Percentiles rank a stretch among this genome's conserved stretches.
phyloP scores from a whole-genome alignment of 2,113 vertebrate species.

The Prunella himalayana region DNA sequence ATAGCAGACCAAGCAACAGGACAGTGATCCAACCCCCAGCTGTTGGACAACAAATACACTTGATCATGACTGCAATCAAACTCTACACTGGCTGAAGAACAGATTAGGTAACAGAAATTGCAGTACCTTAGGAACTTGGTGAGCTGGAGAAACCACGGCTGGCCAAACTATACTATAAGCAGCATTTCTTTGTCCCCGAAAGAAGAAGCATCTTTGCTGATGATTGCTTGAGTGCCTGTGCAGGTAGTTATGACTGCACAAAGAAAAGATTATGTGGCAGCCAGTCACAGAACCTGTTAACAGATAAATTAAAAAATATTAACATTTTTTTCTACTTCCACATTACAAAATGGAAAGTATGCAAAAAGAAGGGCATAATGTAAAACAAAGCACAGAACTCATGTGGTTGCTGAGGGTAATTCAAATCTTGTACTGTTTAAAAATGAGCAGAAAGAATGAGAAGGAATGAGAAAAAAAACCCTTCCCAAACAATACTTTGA shows the following conservation, averaged over 20 bases:
- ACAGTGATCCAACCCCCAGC: conserved; percentile 26
- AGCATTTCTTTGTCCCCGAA: conserved; percentile 68
- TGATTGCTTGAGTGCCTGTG: conserved; percentile 66
- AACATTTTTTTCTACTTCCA: not conserved
- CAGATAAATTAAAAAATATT: conserved; percentile 47
- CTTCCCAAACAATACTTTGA: not conserved
- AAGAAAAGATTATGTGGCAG: conserved; percentile 60
- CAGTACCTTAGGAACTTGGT: conserved; percentile 79
- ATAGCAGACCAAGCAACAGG: conserved; percentile 45
- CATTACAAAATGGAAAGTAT: conserved; percentile 16
- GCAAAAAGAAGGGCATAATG: not conserved
- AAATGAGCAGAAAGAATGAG: not conserved
- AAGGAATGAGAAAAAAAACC: conserved; percentile 4
- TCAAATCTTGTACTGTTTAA: not conserved
- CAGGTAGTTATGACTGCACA: conserved; percentile 62
- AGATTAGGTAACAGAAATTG: conserved; percentile 52
- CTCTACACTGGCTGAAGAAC: conserved; percentile 52
- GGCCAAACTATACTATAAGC: conserved; percentile 75
- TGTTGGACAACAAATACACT: conserved; percentile 39
- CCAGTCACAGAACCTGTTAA: conserved; percentile 65
- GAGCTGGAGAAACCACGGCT: conserved; percentile 74
- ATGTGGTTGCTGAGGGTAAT: not conserved
- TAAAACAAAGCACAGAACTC: not conserved
- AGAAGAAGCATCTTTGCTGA: conserved; percentile 75
- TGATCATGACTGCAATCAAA: conserved; percentile 6